Conservation (phyloP, 2,888 invertebrate genomes). For the Choristoneura rosaceana region DNA sequence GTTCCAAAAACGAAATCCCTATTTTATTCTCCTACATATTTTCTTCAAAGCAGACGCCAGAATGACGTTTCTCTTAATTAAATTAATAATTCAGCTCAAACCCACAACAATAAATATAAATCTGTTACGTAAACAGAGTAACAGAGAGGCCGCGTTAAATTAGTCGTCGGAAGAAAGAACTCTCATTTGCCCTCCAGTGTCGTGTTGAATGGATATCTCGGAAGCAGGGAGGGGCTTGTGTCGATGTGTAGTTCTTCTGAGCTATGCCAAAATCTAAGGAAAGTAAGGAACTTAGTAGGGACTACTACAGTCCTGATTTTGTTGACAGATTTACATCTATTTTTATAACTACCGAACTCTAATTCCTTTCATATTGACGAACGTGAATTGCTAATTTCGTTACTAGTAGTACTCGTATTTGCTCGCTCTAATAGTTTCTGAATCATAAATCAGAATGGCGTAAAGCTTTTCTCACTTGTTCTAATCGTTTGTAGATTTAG, state of each 20-base stretch:
- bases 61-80: constrained; percentile 16
- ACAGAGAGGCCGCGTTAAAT: constrained; percentile 30
- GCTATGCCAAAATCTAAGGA: not conserved
- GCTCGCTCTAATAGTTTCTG: too few relatives aligned
- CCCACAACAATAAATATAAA: constrained; percentile 27
- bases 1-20: not conserved
- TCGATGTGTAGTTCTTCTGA: not conserved
- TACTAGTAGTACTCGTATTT: too few relatives aligned
- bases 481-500: not conserved
- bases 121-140: constrained; percentile 31
- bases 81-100: constrained; percentile 17
- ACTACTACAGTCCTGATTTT: too few relatives aligned
- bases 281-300: too few relatives aligned
- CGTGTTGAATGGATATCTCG: constrained; percentile 6
- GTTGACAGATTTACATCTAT: too few relatives aligned
- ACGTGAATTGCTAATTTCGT: too few relatives aligned
- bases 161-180: constrained; percentile 26
- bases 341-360: too few relatives aligned
- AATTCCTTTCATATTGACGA: too few relatives aligned
- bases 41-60: constrained; percentile 7
- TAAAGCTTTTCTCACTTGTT: not conserved
- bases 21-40: not conserved
- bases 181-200: constrained; percentile 26
- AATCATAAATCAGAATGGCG: not conserved
- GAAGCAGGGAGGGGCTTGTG: constrained; percentile 2